These are phyloP conservation scores for Hemistola chrysoprasaria DNA, from an alignment of 2,888 invertebrate genomes.

Conservation along the genomic window DNA sequence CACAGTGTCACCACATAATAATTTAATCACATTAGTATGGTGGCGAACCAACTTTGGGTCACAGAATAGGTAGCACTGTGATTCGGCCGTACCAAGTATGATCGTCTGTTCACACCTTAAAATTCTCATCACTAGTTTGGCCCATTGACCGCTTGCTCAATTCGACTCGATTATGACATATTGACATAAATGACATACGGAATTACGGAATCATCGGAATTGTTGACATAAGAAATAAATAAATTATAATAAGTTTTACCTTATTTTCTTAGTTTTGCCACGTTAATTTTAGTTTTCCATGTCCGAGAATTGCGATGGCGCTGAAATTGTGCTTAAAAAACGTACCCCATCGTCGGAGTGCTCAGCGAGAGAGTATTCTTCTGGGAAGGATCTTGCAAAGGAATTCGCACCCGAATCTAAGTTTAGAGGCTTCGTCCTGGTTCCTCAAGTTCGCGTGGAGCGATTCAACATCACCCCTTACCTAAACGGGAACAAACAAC, in stretches of 20 bases:
- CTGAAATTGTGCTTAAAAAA: slow-evolving; percentile 25
- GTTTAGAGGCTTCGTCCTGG: slow-evolving; percentile 53
- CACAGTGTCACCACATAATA: no score
- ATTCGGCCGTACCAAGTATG: no score
- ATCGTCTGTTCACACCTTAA: no score
- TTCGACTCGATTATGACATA: not conserved
- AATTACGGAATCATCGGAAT: no score
- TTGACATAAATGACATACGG: slow-evolving; percentile 32
- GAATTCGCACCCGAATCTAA: slow-evolving; percentile 37
- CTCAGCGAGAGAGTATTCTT: slow-evolving; percentile 21
- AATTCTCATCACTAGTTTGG: no score
- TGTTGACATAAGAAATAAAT: slow-evolving; percentile 47
- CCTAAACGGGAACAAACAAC: slow-evolving; percentile 25
- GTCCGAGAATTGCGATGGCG: slow-evolving; percentile 51
- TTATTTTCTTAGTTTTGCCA: slow-evolving; percentile 50
- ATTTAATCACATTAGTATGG: no score
- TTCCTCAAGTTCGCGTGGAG: slow-evolving; percentile 46
- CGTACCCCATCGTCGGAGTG: slow-evolving; percentile 10
- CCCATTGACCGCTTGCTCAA: not conserved
- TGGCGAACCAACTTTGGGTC: no score
- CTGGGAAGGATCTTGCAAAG: slow-evolving; percentile 20
- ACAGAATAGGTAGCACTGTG: no score
- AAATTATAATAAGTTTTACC: slow-evolving; percentile 38
- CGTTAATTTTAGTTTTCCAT: slow-evolving; percentile 40
- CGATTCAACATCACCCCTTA: slow-evolving; percentile 55